Base-by-base conservation (phyloP, 1,140 invertebrate genomes). In the Macrocentrus cingulum region DNA sequence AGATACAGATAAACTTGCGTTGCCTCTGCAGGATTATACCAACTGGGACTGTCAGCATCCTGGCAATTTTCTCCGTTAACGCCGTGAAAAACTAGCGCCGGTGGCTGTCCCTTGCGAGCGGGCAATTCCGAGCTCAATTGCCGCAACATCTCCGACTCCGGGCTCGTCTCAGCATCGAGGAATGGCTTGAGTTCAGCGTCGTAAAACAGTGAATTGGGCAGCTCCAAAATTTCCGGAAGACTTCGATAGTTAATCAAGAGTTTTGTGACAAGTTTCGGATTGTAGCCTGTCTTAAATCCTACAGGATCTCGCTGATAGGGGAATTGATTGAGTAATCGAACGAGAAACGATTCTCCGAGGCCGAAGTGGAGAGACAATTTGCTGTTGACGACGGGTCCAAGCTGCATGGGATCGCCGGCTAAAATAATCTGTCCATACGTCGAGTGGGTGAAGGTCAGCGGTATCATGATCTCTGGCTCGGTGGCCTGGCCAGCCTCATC, bases 401-500 rank as follows among this genome's bases (percentile, higher is more conserved):
- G 81, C 76, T 98, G 95, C 71, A 88, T 82, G 11, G 92, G 95
- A 84, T 98, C 95, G 5, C 95, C 95, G 59, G 93, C 91, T 2
- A 98, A 76, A 57, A 97, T 79, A 5, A 94, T 83, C 77, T 90
- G 88, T 1, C 87, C 85, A 34, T 64, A 22, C 60, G 76, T 69
- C 8, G 80, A 63, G 59, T 80, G 81, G 49, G 78, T 72, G 19
- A 80, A 72, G 49, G 66, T 75, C 23, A 94, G 71, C 1, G 92
- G 86, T 63, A 94, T 85, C 77, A 96, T 80, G 37, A 88, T 85
- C 78, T 97, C 94, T 6, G 94, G 89, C 79, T 98, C 95, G 1
- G 86, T 92, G 3, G 90, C 87, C 71, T 97, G 93, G 0, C 94
- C 94, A 44, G 92, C 90, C 81, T 98, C 95, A 73, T 98, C 94